These are phyloP conservation scores for Chelonia mydas DNA, from an alignment of 2,797 vertebrate genomes.

Conservation along the genomic window DNA sequence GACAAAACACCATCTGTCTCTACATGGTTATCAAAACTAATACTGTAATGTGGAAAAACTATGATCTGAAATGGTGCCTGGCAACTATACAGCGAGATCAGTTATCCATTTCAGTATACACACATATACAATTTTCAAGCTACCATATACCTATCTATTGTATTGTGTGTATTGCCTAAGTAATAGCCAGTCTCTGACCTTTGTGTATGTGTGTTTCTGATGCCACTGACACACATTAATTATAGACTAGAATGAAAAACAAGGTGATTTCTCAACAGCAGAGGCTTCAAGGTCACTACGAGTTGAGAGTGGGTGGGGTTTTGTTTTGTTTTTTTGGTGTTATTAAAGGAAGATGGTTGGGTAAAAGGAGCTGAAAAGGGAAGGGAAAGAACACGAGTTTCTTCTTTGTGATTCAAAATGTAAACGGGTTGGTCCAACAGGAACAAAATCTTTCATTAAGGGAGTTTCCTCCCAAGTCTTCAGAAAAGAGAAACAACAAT, in stretches of 20 bases:
- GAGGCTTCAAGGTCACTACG: slow-evolving; percentile 72
- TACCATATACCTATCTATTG: slow-evolving; percentile 44
- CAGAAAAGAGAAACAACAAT: slow-evolving; percentile 29
- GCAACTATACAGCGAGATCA: slow-evolving; percentile 54
- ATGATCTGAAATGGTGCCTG: slow-evolving; percentile 68
- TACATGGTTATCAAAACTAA: slow-evolving; percentile 84
- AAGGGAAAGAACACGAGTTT: slow-evolving; percentile 50
- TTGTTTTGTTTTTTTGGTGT: slow-evolving; percentile 50
- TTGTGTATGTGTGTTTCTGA: slow-evolving; percentile 54
- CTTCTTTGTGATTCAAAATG: slow-evolving; percentile 35
- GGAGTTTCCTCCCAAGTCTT: slow-evolving; percentile 40
- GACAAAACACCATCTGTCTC: slow-evolving; percentile 87
- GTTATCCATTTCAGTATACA: slow-evolving; percentile 37
- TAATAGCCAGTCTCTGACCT: slow-evolving; percentile 43
- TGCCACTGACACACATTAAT: slow-evolving; percentile 70
- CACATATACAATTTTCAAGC: not conserved
- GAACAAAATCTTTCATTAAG: not conserved
- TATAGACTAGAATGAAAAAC: slow-evolving; percentile 74
- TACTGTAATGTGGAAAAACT: slow-evolving; percentile 76
- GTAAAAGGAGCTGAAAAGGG: slow-evolving; percentile 50
- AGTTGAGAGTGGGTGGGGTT: slow-evolving; percentile 52
- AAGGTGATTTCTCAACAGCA: slow-evolving; percentile 59
- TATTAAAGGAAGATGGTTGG: slow-evolving; percentile 47
- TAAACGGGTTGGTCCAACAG: not conserved
- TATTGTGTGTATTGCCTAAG: slow-evolving; percentile 12